Conservation (phyloP, 2,888 invertebrate species). For the Ochropleura leucogaster region DNA sequence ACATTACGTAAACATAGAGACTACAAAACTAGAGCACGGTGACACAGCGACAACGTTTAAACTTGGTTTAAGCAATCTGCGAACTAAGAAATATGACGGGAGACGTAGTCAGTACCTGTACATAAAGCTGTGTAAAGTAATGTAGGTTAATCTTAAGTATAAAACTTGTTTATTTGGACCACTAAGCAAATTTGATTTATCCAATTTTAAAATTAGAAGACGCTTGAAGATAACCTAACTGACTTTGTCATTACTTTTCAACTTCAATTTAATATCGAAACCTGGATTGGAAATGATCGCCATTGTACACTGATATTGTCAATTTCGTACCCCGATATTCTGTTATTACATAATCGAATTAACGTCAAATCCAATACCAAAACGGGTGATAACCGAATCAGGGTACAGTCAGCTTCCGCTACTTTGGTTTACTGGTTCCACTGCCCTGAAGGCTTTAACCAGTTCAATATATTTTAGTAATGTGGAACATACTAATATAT, state of each 20-base stretch:
- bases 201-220: neutral
- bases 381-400: constrained; percentile 31
- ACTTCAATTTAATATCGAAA: constrained; percentile 39
- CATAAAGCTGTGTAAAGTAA: constrained; percentile 2
- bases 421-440: neutral
- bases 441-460: neutral
- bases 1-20: constrained; percentile 31
- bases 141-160: neutral
- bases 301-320: constrained; percentile 33
- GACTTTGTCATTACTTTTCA: neutral
- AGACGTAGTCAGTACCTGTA: neutral
- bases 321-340: constrained; percentile 42
- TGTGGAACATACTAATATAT: no score
- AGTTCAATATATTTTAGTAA: neutral
- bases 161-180: neutral
- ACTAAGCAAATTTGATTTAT: neutral
- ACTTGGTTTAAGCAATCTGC: constrained; percentile 42
- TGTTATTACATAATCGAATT: constrained; percentile 50
- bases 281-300: constrained; percentile 12
- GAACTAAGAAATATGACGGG: constrained; percentile 17
- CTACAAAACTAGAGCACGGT: constrained; percentile 17
- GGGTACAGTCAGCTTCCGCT: constrained; percentile 36
- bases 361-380: constrained; percentile 57
- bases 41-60: constrained; percentile 9
- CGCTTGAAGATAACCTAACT: no score